phyloP scores from a whole-genome alignment of 2,113 vertebrate species.

The Callipepla californica region DNA sequence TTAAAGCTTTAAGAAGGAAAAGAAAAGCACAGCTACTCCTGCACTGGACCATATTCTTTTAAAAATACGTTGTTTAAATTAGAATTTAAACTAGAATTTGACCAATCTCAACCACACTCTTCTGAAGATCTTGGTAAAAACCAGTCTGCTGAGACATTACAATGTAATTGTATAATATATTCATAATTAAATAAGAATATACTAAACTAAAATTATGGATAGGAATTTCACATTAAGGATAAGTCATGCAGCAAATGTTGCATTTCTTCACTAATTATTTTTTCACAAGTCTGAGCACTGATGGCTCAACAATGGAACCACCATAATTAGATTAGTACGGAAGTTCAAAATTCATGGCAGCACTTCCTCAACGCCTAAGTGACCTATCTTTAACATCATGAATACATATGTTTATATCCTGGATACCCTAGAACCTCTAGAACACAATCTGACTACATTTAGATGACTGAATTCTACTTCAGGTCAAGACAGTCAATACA shows the following conservation, averaged over 20 bases:
- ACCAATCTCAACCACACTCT: not conserved
- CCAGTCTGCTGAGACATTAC: not conserved
- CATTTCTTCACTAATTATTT: not conserved
- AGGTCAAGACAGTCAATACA: not conserved
- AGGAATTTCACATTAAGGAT: not conserved
- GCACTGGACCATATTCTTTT: not conserved
- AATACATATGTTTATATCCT: not conserved
- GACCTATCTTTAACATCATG: not conserved
- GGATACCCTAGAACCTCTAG: not conserved
- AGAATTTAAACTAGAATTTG: not conserved
- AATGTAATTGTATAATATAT: not conserved
- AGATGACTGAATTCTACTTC: not conserved
- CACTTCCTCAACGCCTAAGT: not conserved
- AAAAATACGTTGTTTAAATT: not conserved
- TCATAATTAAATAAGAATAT: not conserved
- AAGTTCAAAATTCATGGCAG: not conserved
- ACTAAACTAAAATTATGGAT: not conserved
- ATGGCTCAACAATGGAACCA: not conserved
- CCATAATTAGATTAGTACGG: not conserved
- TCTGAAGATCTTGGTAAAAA: not conserved
- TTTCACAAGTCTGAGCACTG: not conserved
- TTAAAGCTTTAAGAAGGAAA: not conserved
- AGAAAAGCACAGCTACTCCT: not conserved
- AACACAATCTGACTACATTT: not conserved
- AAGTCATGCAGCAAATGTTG: not conserved